Evolutionary conservation across 2,113 vertebrate genomes (phyloP).

Genomic region (Catharus minimus): DNA sequence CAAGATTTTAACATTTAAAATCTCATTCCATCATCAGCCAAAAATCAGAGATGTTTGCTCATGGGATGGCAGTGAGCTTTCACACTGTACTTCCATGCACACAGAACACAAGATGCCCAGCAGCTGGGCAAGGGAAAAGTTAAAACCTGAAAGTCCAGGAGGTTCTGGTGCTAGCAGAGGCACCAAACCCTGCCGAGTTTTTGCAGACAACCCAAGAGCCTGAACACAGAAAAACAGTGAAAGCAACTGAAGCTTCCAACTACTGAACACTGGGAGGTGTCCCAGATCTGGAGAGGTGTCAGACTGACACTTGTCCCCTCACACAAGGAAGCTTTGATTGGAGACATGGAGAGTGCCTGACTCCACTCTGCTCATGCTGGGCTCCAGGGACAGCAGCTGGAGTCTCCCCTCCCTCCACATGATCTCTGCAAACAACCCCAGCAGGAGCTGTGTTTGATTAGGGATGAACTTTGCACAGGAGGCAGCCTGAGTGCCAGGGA

Average conservation of each 20-base stretch:
- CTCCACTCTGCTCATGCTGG: accelerated
- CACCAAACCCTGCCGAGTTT: neutral
- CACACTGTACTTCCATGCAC: neutral
- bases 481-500: neutral
- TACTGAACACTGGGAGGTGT: accelerated
- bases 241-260: neutral
- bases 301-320: neutral
- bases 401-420: neutral
- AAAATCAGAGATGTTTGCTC: accelerated
- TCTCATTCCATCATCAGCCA: neutral
- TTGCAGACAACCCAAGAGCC: neutral
- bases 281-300: neutral
- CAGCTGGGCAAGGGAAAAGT: neutral
- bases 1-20: neutral
- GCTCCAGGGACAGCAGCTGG: accelerated
- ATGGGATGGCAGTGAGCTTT: neutral
- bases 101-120: neutral
- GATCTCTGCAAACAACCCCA: neutral
- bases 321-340: neutral
- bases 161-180: neutral
- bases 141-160: neutral
- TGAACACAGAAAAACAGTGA: neutral
- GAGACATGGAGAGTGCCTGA: neutral
- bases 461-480: neutral
- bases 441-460: neutral